Evolutionary conservation across 1,140 invertebrate species (phyloP).

Genomic region (Drosophila ananassae): DNA sequence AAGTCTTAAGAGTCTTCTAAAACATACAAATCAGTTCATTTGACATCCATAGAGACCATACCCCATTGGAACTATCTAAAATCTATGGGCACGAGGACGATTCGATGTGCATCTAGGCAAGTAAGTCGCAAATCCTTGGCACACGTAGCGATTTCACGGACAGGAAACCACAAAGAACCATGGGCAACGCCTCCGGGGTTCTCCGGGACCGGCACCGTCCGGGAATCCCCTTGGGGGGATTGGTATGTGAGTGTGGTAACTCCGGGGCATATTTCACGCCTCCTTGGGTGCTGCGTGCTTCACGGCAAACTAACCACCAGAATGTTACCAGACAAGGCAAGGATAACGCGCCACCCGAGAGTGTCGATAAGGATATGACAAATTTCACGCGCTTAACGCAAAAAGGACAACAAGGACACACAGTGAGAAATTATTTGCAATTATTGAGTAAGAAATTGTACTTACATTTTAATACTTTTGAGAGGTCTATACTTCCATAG

Average conservation of each 20-base stretch:
- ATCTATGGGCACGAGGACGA: constrained; percentile 8
- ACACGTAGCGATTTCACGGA: constrained; percentile 67
- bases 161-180: constrained; percentile 43
- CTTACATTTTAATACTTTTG: too few species aligned
- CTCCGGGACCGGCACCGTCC: background rate
- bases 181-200: constrained; percentile 12
- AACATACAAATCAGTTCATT: background rate
- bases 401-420: constrained; percentile 44
- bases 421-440: background rate
- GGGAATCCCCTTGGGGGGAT: background rate
- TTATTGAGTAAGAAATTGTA: too few species aligned
- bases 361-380: constrained; percentile 76
- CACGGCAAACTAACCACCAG: constrained; percentile 66
- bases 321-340: constrained; percentile 8
- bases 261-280: constrained; percentile 68
- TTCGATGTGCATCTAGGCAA: constrained; percentile 57
- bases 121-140: constrained; percentile 57
- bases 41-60: background rate
- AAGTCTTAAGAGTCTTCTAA: too few species aligned
- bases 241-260: constrained; percentile 28
- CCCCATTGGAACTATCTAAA: background rate
- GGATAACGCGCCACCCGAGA: background rate
- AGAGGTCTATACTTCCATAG: too few species aligned
- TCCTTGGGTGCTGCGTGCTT: constrained; percentile 43
- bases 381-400: constrained; percentile 64